A percentile compares a stretch with the other conserved stretches of the same genome.
Conservation (phyloP, 1,140 invertebrate species). For the Drosophila auraria region DNA sequence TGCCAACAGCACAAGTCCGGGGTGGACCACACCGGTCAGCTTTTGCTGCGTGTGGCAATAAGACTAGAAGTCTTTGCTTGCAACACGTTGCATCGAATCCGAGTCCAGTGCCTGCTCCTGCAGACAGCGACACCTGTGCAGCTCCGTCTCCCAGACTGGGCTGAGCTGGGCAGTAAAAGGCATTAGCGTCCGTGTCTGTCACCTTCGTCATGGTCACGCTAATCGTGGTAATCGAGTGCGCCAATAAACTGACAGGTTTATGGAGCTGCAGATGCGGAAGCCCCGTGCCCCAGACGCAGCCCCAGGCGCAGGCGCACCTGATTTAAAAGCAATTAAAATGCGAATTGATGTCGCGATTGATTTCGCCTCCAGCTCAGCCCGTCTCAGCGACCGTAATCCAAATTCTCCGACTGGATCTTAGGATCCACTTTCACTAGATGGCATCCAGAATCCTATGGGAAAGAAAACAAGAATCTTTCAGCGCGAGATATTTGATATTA, state of each 20-base stretch:
- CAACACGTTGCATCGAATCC: constrained; percentile 54
- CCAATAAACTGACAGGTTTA: constrained; percentile 83
- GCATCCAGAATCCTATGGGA: background rate
- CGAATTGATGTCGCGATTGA: constrained; percentile 78
- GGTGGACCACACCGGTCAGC: constrained; percentile 57
- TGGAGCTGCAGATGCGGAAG: constrained; percentile 65
- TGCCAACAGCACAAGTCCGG: constrained; percentile 60
- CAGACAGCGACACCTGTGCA: constrained; percentile 1
- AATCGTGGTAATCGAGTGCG: constrained; percentile 78
- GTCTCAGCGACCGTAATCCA: background rate
- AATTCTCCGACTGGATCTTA: background rate
- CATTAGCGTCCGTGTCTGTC: constrained; percentile 82
- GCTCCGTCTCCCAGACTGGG: constrained; percentile 1
- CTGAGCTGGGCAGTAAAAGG: constrained; percentile 69
- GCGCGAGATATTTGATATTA: background rate
- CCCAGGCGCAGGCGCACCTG: constrained; percentile 44
- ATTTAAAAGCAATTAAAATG: constrained; percentile 83
- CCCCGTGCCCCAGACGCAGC: constrained; percentile 4
- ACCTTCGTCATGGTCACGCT: constrained; percentile 84
- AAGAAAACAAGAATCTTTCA: background rate
- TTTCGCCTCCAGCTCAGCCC: constrained; percentile 25
- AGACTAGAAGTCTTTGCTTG: constrained; percentile 58
- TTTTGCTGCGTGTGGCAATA: constrained; percentile 68
- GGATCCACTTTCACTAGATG: constrained; percentile 11
- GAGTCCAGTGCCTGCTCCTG: background rate